phyloP scores from a whole-genome alignment of 2,888 invertebrate genomes.

The Pterostichus madidus region DNA sequence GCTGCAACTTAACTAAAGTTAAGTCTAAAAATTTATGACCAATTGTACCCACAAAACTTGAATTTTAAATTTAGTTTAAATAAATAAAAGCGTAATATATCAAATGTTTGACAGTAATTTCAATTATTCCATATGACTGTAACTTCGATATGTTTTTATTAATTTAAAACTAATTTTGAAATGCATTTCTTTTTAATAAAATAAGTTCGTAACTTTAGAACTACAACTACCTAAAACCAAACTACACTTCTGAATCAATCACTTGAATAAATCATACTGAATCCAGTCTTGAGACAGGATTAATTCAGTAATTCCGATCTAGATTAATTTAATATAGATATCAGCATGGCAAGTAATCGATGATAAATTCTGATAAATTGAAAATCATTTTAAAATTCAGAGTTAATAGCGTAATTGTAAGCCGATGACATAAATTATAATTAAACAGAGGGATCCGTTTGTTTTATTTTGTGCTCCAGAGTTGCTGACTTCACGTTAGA shows the following conservation, averaged over 20 bases:
- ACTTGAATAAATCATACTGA: background rate
- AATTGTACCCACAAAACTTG: no score
- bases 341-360: conserved; percentile 34
- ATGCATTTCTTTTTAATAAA: no score
- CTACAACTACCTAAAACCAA: background rate
- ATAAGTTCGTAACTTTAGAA: no score
- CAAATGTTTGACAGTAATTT: no score
- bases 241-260: background rate
- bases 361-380: conserved; percentile 49
- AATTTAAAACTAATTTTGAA: no score
- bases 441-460: conserved; percentile 25
- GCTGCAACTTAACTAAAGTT: no score
- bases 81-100: no score
- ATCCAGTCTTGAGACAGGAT: conserved; percentile 9
- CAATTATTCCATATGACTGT: no score
- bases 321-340: conserved; percentile 46
- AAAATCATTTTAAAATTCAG: conserved; percentile 39
- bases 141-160: no score
- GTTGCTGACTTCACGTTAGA: conserved; percentile 25
- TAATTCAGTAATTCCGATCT: conserved; percentile 20
- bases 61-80: no score
- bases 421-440: conserved; percentile 44
- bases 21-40: no score
- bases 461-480: conserved; percentile 23
- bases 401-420: conserved; percentile 39